A percentile compares a stretch with the other conserved stretches of the same genome.
These are phyloP conservation scores for Maccullochella peelii DNA, from an alignment of 2,113 vertebrate species.

Conservation along the genomic window DNA sequence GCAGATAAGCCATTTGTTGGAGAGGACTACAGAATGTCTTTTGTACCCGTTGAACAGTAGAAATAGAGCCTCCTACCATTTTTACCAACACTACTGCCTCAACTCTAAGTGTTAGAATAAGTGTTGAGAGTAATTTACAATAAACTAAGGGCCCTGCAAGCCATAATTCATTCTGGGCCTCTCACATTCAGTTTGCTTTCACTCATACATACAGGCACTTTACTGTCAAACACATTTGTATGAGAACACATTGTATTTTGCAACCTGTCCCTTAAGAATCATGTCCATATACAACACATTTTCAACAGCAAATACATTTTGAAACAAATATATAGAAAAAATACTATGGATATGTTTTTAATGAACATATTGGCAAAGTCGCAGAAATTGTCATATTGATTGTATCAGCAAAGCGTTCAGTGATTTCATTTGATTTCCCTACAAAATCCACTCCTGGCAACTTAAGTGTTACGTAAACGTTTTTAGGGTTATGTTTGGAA, in stretches of 20 bases:
- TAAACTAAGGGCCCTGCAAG: background rate
- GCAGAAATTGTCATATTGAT: background rate
- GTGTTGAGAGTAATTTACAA: slow-evolving; percentile 2
- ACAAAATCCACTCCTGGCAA: background rate
- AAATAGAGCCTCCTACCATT: slow-evolving; percentile 11
- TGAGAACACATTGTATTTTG: background rate
- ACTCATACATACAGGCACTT: background rate
- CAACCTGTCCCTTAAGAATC: background rate
- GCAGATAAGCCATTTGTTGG: slow-evolving; percentile 36
- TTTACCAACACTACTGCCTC: background rate
- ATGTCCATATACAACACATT: background rate
- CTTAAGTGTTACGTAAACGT: too few species aligned
- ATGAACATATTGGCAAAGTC: background rate
- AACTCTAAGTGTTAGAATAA: background rate
- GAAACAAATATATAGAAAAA: too few species aligned
- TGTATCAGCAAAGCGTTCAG: background rate
- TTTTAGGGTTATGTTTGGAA: background rate
- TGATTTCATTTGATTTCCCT: background rate
- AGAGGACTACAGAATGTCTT: slow-evolving; percentile 21
- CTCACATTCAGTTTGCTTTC: background rate
- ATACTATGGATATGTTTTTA: background rate
- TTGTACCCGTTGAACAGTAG: slow-evolving; percentile 9
- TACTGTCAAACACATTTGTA: background rate
- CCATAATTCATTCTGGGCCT: background rate
- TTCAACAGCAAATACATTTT: background rate